Evolutionary conservation across 1,140 invertebrate species (phyloP), one percentile per base, ranked within the genome.

Genomic region (Mya arenaria): DNA sequence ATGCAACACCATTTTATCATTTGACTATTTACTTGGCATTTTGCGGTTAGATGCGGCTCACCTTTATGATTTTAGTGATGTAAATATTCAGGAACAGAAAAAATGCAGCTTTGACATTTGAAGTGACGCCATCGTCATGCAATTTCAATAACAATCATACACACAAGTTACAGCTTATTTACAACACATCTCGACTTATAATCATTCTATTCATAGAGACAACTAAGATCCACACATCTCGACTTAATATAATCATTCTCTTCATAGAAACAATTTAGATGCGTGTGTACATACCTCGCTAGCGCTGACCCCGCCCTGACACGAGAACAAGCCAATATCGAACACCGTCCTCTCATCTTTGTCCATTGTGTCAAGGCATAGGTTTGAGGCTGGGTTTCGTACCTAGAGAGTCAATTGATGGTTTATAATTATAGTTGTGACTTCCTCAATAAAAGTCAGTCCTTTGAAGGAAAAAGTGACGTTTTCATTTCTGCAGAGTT

Each of bases 291-390:
- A 86, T 90, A 95, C 94, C 92, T 95, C 94, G 84, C 91, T 94
- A 30, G 93, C 91, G 84, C 95, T 95, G 28, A 96, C 90, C 74
- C 94, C 94, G 8, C 92, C 90, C 93, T 97, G 96, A 91, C 97
- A 97, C 65, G 92, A 92, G 92, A 97, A 97, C 60, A 96, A 87
- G 39, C 96, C 96, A 69, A 97, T 91, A 84, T 95, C 92, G 89
- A 96, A 95, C 1, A 95, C 93, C 65, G 94, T 94, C 71, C 96
- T 95, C 85, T 96, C 96, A 85, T 95, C 94, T 56, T 95, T 93
- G 88, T 96, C 96, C 77, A 98, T 92, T 87, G 95, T 96, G 93
- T 98, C 97, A 55, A 97, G 93, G 92, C 97, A 98, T 66, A 97
- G 91, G 71, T 94, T 94, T 1, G 94, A 93, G 10, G 89, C 78